phyloP scores from a whole-genome alignment of 2,113 vertebrate genomes.

The mouse (Mus musculus) region GRCm39 chr9:107861501-107862000 shows the following conservation, averaged over 20 bases:
- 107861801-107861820: conserved; percentile 94
- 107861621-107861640: conserved; percentile 89
- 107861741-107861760: conserved; percentile 98
- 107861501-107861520: conserved; percentile 96
- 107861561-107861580: conserved; percentile 93
- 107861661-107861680: conserved; percentile 90
- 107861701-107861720: conserved; percentile 91
- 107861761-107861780: conserved; percentile 97
- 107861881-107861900: conserved; percentile 81
- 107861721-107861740: conserved; percentile 99
- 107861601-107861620: conserved; percentile 90
- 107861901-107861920: conserved; percentile 72
- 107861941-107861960: conserved; percentile 89
- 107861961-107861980: conserved; percentile 80
- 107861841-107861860: conserved; percentile 95
- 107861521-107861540: conserved; percentile 93
- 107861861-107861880: conserved; percentile 95
- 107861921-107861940: conserved; percentile 75
- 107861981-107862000: conserved; percentile 74
- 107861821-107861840: conserved; percentile 93
- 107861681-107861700: conserved; percentile 81
- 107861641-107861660: conserved; percentile 95
- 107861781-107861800: conserved; percentile 95
- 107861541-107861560: conserved; percentile 91
- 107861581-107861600: conserved; percentile 89